Conservation (phyloP, 35 echinoderm and acorn worm species). For the Ptychodera flava region DNA sequence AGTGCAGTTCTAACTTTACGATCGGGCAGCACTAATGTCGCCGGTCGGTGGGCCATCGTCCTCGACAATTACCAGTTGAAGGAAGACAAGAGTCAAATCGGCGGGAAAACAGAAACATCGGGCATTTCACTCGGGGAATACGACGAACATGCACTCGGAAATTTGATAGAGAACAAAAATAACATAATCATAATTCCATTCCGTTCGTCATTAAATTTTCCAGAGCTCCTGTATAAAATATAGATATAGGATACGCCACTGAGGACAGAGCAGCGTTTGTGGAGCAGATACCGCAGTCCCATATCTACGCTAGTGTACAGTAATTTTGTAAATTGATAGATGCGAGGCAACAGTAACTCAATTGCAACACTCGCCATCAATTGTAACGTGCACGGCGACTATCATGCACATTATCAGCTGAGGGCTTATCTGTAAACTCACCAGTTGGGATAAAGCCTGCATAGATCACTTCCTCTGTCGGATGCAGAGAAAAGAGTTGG, state of each 20-base stretch:
- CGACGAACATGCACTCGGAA: neutral
- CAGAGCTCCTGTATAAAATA: neutral
- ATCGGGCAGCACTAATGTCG: no score
- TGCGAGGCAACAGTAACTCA: neutral
- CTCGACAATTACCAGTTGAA: no score
- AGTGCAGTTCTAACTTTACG: no score
- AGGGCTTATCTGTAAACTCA: neutral
- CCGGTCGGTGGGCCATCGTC: no score
- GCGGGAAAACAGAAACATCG: no score
- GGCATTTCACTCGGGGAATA: no score
- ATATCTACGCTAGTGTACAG: neutral
- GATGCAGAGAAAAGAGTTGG: no score
- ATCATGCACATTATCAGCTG: neutral
- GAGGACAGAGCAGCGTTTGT: neutral
- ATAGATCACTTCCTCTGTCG: no score
- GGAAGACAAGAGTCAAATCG: no score
- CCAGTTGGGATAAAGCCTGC: no score
- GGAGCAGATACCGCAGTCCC: neutral
- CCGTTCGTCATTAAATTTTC: neutral
- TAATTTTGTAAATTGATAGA: neutral
- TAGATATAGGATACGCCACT: neutral
- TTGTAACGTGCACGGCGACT: neutral
- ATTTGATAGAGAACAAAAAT: slow-evolving; percentile 2
- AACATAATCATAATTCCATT: neutral
- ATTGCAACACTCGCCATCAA: neutral